These are phyloP conservation scores for Irena cyanogastra DNA, from an alignment of 2,113 vertebrate species.

Conservation along the genomic window DNA sequence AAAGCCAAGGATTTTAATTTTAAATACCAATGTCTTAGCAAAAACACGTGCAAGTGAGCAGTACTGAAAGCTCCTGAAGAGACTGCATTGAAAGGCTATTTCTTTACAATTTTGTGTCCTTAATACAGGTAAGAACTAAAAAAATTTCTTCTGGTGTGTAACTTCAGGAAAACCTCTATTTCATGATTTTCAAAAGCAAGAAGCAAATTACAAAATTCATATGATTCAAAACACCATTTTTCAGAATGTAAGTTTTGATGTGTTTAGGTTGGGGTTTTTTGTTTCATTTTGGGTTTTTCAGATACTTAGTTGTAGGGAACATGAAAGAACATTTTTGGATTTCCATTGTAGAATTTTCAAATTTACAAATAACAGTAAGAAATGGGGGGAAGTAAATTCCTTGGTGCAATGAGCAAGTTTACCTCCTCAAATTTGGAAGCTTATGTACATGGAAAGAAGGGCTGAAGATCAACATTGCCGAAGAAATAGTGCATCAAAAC, in stretches of 20 bases:
- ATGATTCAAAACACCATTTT: background rate
- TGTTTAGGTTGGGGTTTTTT: rapidly evolving
- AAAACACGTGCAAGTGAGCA: background rate
- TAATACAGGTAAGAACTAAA: background rate
- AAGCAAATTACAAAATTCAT: background rate
- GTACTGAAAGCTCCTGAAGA: background rate
- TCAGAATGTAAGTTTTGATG: rapidly evolving
- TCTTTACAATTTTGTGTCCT: background rate
- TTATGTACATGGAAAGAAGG: background rate
- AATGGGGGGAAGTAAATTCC: rapidly evolving
- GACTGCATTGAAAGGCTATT: background rate
- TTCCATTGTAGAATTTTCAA: background rate
- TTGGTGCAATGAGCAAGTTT: background rate
- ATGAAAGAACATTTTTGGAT: background rate
- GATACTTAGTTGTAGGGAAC: background rate
- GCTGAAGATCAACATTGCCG: background rate
- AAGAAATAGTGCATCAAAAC: background rate
- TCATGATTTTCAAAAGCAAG: background rate
- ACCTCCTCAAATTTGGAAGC: background rate
- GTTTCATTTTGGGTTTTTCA: background rate
- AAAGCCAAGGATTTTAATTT: background rate
- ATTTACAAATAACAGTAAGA: background rate
- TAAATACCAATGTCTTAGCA: background rate
- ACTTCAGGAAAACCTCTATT: background rate
- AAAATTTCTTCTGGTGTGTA: background rate